phyloP scores from a whole-genome alignment of 2,797 vertebrate genomes.

The Euphonia xanthogaster region DNA sequence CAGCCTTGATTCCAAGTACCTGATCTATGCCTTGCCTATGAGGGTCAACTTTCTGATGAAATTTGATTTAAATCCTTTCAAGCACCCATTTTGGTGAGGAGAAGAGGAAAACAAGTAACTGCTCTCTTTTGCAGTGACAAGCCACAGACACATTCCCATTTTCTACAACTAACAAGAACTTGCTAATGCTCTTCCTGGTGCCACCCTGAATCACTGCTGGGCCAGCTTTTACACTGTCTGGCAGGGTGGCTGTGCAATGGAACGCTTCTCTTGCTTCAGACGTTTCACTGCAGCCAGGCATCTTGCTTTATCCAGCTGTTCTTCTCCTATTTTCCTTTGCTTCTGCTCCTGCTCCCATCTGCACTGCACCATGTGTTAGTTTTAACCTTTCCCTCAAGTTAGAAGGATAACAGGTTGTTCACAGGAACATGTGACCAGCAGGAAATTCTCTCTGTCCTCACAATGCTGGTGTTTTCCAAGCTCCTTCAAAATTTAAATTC shows the following conservation, averaged over 20 bases:
- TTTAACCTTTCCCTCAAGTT: neutral
- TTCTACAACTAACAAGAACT: neutral
- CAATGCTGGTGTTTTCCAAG: neutral
- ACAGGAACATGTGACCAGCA: neutral
- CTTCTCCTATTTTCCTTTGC: neutral
- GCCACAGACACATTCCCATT: neutral
- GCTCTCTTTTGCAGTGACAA: neutral
- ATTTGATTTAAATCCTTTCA: neutral
- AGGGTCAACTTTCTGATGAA: neutral
- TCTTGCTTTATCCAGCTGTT: neutral
- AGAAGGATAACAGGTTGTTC: neutral
- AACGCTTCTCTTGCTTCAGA: neutral
- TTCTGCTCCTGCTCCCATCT: neutral
- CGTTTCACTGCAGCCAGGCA: neutral
- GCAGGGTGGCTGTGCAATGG: neutral
- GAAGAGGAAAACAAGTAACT: neutral
- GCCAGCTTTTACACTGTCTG: neutral
- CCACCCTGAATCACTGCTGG: neutral
- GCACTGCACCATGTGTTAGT: neutral
- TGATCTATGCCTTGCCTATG: neutral
- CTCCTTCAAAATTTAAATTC: neutral
- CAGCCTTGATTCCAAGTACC: neutral
- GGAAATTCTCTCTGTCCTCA: neutral
- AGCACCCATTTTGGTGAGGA: neutral
- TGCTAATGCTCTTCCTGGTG: neutral